These are phyloP conservation scores for Pseudomyrmex pallidus DNA, from an alignment of 1,140 invertebrate species.

Conservation along the genomic window DNA sequence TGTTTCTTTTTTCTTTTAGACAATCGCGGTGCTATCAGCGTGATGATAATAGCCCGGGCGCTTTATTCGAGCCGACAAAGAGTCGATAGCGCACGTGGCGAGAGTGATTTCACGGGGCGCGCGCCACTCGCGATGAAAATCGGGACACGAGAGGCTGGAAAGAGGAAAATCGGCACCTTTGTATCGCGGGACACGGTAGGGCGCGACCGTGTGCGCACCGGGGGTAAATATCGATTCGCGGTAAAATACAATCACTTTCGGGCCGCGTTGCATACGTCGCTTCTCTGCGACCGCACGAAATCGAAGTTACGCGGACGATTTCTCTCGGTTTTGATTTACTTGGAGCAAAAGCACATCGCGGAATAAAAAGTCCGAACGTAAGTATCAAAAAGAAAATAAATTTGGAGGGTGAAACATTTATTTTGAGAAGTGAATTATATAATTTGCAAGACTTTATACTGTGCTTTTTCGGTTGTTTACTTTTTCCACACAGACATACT, in stretches of 20 bases:
- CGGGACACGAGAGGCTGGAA: conserved; percentile 38
- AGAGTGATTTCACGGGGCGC: conserved; percentile 40
- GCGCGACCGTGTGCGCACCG: conserved; percentile 7
- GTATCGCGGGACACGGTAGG: conserved; percentile 15
- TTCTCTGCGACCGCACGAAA: conserved; percentile 4
- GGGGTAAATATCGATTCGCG: conserved; percentile 54
- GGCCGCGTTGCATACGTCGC: conserved; percentile 3
- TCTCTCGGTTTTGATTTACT: not conserved
- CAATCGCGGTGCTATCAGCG: conserved; percentile 23
- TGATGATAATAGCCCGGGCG: conserved; percentile 35
- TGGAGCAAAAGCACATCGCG: not conserved
- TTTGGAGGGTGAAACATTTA: not conserved
- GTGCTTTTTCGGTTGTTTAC: not conserved
- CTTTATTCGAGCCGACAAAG: conserved; percentile 51
- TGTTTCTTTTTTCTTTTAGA: conserved; percentile 45
- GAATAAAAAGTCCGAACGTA: not conserved
- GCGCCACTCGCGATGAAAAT: conserved; percentile 47
- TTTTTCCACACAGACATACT: not conserved
- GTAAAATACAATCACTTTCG: conserved; percentile 53
- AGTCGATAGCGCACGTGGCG: conserved; percentile 6
- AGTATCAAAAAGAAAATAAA: not conserved
- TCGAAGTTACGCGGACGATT: not conserved
- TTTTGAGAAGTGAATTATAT: not conserved
- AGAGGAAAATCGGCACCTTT: conserved; percentile 56
- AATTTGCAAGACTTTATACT: too few relatives aligned